Percentiles rank a stretch among this genome's conserved stretches.
These are phyloP conservation scores for Polyploca ridens DNA, from an alignment of 2,888 invertebrate species.

Conservation along the genomic window DNA sequence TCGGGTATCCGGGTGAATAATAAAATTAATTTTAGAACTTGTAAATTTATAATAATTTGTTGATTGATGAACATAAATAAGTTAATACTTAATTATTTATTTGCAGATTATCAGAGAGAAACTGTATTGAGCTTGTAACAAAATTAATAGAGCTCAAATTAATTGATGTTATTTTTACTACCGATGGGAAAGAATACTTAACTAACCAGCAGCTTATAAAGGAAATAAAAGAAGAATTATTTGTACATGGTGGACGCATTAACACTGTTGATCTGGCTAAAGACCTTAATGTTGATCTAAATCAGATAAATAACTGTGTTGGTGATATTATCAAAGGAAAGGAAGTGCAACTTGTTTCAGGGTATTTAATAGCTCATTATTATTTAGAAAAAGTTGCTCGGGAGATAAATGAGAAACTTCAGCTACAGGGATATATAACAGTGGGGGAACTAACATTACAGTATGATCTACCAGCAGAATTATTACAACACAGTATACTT, in stretches of 20 bases:
- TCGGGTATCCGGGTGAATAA: too few relatives aligned
- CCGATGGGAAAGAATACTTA: conserved; percentile 98
- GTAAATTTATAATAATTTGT: too few relatives aligned
- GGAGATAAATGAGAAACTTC: conserved; percentile 96
- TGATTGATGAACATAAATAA: neutral
- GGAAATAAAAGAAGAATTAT: conserved; percentile 96
- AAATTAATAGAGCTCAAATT: conserved; percentile 93
- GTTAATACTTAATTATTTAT: conserved; percentile 10
- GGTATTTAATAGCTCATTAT: conserved; percentile 94
- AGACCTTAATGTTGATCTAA: conserved; percentile 94
- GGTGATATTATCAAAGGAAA: conserved; percentile 90
- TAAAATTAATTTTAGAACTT: too few relatives aligned
- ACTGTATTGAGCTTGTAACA: conserved; percentile 97
- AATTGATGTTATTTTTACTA: conserved; percentile 96
- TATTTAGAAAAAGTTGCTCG: conserved; percentile 93
- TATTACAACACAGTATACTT: conserved; percentile 90
- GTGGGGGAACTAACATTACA: conserved; percentile 94
- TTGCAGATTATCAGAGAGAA: conserved; percentile 96
- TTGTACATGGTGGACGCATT: conserved; percentile 94
- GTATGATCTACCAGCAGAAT: conserved; percentile 96
- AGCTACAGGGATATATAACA: conserved; percentile 93
- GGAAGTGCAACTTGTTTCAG: conserved; percentile 91
- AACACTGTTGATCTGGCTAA: conserved; percentile 95
- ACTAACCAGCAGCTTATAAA: conserved; percentile 95
- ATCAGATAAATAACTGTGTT: conserved; percentile 87